phyloP scores from a whole-genome alignment of 2,888 invertebrate species.

The Carterocephalus palaemon region DNA sequence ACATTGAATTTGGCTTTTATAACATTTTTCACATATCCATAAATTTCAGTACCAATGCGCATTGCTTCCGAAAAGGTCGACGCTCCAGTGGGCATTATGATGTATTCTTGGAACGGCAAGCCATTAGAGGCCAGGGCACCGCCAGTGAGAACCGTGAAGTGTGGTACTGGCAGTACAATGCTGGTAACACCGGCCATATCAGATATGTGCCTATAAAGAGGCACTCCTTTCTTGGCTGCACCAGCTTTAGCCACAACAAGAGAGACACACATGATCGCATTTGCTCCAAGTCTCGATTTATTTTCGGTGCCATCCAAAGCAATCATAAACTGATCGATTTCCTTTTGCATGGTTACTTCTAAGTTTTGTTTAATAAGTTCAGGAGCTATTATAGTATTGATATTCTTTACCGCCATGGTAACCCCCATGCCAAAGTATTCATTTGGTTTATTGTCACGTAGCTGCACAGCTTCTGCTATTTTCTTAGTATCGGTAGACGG shows the following conservation, averaged over 20 bases:
- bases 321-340: constrained; percentile 92
- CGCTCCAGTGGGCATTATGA: constrained; percentile 95
- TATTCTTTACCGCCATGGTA: constrained; percentile 91
- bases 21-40: constrained; percentile 94
- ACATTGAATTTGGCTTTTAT: constrained; percentile 93
- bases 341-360: constrained; percentile 93
- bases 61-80: constrained; percentile 95
- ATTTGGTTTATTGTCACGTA: constrained; percentile 92
- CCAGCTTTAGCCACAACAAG: constrained; percentile 98
- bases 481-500: constrained; percentile 98
- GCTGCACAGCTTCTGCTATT: constrained; percentile 94
- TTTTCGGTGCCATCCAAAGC: constrained; percentile 97
- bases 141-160: constrained; percentile 98
- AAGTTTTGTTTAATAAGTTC: constrained; percentile 88
- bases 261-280: constrained; percentile 97
- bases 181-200: constrained; percentile 94
- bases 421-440: constrained; percentile 97
- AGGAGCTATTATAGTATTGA: constrained; percentile 89
- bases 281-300: constrained; percentile 95
- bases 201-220: constrained; percentile 94
- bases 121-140: constrained; percentile 98
- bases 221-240: constrained; percentile 94
- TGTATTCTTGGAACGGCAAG: constrained; percentile 96
- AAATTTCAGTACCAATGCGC: constrained; percentile 97
- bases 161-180: constrained; percentile 96